A percentile compares a stretch with the other conserved stretches of the same genome.
Evolutionary conservation across 2,888 invertebrate genomes (phyloP).

Genomic region (Orthosia gothica): DNA sequence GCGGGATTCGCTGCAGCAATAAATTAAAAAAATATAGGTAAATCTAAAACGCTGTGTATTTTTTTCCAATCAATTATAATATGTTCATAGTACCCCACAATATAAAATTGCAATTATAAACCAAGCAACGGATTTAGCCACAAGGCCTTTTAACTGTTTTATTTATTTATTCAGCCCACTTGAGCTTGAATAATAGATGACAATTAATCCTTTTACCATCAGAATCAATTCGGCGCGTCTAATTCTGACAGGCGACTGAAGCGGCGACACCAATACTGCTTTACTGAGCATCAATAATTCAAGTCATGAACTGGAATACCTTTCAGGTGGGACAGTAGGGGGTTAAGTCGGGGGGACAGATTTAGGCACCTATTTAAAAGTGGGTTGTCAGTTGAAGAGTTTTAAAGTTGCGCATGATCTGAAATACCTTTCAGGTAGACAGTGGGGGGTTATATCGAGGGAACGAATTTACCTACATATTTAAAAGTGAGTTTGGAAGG

Average conservation of each 20-base stretch:
- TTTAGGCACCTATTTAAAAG: conserved; percentile 4
- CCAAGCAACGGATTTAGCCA: background rate
- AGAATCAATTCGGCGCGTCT: conserved; percentile 32
- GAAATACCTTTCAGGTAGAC: conserved; percentile 45
- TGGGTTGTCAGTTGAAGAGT: background rate
- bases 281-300: conserved; percentile 64
- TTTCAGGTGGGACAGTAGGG: conserved; percentile 20
- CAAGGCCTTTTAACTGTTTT: conserved; percentile 19
- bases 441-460: background rate
- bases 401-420: conserved; percentile 9
- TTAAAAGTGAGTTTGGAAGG: background rate
- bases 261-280: conserved; percentile 70
- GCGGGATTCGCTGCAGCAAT: background rate
- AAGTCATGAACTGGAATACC: conserved; percentile 47
- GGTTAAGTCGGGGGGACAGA: background rate
- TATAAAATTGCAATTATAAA: background rate
- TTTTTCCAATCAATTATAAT: conserved; percentile 3
- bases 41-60: conserved; percentile 8
- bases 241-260: conserved; percentile 43
- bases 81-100: background rate
- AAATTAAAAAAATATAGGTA: background rate
- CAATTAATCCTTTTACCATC: conserved; percentile 53
- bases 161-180: conserved; percentile 28
- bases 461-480: background rate
- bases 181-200: conserved; percentile 54